A percentile compares a stretch with the other conserved stretches of the same genome.
Evolutionary conservation across 1,140 invertebrate genomes (phyloP).

Genomic region (Dryas iulia): DNA sequence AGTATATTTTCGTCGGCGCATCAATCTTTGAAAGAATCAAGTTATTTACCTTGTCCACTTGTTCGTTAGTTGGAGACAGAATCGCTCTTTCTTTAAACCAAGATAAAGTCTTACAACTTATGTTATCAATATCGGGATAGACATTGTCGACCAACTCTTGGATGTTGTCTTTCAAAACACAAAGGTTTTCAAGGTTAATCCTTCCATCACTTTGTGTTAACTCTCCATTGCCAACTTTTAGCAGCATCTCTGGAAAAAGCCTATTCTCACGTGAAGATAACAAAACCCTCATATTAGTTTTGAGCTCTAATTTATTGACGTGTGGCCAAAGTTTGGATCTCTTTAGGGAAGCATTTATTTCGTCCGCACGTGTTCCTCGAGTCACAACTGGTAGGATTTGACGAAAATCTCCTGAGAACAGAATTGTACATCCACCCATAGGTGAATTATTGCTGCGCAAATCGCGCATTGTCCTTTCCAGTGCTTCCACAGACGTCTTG

Average conservation of each 20-base stretch:
- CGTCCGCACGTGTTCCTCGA: slow-evolving; percentile 52
- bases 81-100: slow-evolving; percentile 41
- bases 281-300: slow-evolving; percentile 48
- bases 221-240: slow-evolving; percentile 45
- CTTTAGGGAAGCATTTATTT: slow-evolving; percentile 46
- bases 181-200: slow-evolving; percentile 37
- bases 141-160: slow-evolving; percentile 38
- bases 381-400: slow-evolving; percentile 76
- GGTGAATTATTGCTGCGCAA: slow-evolving; percentile 39
- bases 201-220: slow-evolving; percentile 39
- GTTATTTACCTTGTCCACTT: slow-evolving; percentile 45
- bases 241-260: slow-evolving; percentile 39
- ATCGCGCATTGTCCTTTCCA: slow-evolving; percentile 48
- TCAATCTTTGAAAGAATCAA: slow-evolving; percentile 43
- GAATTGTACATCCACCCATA: slow-evolving; percentile 46
- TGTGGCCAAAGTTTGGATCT: slow-evolving; percentile 45
- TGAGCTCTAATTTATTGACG: slow-evolving; percentile 45
- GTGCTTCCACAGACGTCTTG: slow-evolving; percentile 39
- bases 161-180: slow-evolving; percentile 39
- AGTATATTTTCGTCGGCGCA: slow-evolving; percentile 42
- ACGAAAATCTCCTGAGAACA: slow-evolving; percentile 66
- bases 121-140: slow-evolving; percentile 41
- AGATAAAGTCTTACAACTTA: slow-evolving; percentile 39
- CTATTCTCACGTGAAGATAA: slow-evolving; percentile 30
- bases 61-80: slow-evolving; percentile 45